Evolutionary conservation across 2,113 vertebrate species (phyloP).

Genomic region (Electrona antarctica): DNA sequence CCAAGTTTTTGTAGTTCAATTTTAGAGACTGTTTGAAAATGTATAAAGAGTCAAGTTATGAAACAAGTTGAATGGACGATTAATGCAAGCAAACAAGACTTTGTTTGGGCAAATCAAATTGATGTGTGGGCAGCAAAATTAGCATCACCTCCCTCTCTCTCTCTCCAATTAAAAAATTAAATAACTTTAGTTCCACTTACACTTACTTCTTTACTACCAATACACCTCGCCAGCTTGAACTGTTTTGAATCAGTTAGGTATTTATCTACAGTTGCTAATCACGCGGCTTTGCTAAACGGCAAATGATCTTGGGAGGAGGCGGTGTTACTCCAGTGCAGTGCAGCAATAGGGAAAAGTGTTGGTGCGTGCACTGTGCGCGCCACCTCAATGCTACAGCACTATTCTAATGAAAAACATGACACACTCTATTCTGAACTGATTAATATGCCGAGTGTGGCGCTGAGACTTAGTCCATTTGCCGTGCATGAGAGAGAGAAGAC

Average conservation of each 20-base stretch:
- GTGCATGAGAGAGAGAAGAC: constrained; percentile 31
- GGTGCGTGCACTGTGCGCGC: background rate
- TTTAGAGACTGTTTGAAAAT: constrained; percentile 12
- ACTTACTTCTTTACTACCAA: background rate
- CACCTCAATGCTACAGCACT: constrained; percentile 20
- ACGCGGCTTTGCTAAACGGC: constrained; percentile 16
- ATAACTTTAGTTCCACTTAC: constrained; percentile 7
- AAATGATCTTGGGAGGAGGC: background rate
- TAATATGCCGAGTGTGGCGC: constrained; percentile 33
- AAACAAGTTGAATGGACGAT: constrained; percentile 5
- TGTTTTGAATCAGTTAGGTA: background rate
- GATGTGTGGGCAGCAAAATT: background rate
- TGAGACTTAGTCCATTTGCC: constrained; percentile 16
- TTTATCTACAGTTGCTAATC: background rate
- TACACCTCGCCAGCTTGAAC: background rate
- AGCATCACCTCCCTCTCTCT: background rate
- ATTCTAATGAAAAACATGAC: constrained; percentile 32
- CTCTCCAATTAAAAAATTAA: background rate
- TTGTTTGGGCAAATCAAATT: constrained; percentile 1
- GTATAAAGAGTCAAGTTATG: background rate
- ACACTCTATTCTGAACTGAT: constrained; percentile 39
- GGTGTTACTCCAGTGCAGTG: constrained; percentile 19
- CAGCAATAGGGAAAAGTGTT: constrained; percentile 14
- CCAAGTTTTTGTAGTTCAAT: background rate
- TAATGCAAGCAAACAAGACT: constrained; percentile 6